These are phyloP conservation scores for Cassiopea xamachana DNA, from an alignment of 30 jellyfish, hydroid and myxozoan genomes.

Conservation along the genomic window DNA sequence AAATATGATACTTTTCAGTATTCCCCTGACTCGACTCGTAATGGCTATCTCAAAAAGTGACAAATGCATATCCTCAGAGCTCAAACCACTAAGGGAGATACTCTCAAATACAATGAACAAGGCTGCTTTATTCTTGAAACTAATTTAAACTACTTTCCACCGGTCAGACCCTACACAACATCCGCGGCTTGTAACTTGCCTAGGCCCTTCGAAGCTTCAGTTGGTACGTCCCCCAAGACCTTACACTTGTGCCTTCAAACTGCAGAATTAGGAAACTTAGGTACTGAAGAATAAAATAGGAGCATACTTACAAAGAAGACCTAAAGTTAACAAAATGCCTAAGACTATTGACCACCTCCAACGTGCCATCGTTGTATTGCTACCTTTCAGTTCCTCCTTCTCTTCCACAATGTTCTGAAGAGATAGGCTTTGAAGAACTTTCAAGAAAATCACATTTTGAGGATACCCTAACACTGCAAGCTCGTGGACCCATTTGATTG, in stretches of 20 bases:
- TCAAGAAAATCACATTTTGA: constrained; percentile 41
- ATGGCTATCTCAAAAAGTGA: too few species aligned
- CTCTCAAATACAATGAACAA: too few species aligned
- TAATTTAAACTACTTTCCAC: too few species aligned
- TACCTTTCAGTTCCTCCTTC: not conserved
- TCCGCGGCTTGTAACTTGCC: too few species aligned
- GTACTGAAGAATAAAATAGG: not conserved
- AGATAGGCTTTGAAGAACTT: constrained; percentile 8
- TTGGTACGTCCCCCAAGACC: too few species aligned
- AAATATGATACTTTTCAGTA: too few species aligned
- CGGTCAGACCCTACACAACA: too few species aligned
- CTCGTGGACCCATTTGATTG: constrained; percentile 77
- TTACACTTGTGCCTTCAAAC: not conserved
- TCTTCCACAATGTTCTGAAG: not conserved
- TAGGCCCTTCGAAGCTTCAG: too few species aligned
- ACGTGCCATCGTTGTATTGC: constrained; percentile 32
- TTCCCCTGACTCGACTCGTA: too few species aligned
- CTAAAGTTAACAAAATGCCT: constrained; percentile 22
- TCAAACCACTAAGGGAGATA: too few species aligned
- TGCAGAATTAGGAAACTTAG: not conserved
- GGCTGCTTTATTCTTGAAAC: too few species aligned
- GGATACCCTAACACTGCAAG: constrained; percentile 48
- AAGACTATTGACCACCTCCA: constrained; percentile 53
- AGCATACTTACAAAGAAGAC: constrained; percentile 45
- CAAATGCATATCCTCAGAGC: too few species aligned